Conservation (phyloP, 1,140 invertebrate species). For the Babylonia areolata region DNA sequence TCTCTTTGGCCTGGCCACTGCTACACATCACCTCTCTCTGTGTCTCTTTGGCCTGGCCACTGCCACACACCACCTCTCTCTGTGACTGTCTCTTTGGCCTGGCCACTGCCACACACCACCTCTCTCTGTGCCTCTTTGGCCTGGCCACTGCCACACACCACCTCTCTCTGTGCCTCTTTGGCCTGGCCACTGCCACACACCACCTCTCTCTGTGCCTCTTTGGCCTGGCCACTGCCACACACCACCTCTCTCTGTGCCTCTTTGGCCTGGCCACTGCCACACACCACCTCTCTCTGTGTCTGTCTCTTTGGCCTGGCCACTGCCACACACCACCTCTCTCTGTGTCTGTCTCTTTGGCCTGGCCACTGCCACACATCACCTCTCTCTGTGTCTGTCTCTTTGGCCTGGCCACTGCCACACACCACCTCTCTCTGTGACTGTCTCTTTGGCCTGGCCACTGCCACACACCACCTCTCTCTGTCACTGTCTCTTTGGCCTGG, state of each 20-base stretch:
- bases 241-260: too few relatives aligned
- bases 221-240: background rate
- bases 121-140: background rate
- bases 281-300: too few relatives aligned
- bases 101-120: background rate
- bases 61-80: too few relatives aligned
- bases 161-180: background rate
- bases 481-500: background rate
- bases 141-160: background rate
- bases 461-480: too few relatives aligned
- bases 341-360: background rate
- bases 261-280: background rate
- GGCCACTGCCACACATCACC: background rate
- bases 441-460: background rate
- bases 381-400: too few relatives aligned
- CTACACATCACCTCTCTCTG: too few relatives aligned
- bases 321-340: too few relatives aligned
- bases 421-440: too few relatives aligned
- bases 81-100: background rate
- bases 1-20: background rate
- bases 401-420: background rate
- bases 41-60: background rate
- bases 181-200: background rate
- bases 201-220: too few relatives aligned
- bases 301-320: background rate